Evolutionary conservation across 2,113 vertebrate genomes (phyloP).

Genomic region (Dolichallabes microphthalmus): DNA sequence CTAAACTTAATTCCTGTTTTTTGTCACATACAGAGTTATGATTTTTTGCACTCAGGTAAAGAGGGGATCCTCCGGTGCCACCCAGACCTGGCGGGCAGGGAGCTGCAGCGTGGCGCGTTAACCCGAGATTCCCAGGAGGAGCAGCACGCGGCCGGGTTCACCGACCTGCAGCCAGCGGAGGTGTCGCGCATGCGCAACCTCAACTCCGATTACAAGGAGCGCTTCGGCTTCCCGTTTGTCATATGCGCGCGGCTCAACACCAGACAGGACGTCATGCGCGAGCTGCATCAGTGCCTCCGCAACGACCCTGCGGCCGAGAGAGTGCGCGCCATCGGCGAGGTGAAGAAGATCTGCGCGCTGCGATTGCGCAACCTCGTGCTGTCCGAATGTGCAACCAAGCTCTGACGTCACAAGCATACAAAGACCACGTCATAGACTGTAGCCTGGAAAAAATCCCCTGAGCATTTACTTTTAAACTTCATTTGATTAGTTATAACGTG

Average conservation of each 20-base stretch:
- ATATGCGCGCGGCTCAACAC: constrained; percentile 76
- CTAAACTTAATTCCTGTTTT: too few species aligned
- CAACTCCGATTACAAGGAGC: constrained; percentile 74
- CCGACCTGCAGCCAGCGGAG: constrained; percentile 61
- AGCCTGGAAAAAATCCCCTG: not conserved
- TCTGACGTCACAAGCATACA: constrained; percentile 23
- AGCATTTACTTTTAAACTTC: not conserved
- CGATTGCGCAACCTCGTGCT: constrained; percentile 68
- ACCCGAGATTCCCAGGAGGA: constrained; percentile 74
- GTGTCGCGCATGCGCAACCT: constrained; percentile 61
- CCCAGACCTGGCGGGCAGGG: constrained; percentile 78
- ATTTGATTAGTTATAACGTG: not conserved
- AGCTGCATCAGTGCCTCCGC: constrained; percentile 66
- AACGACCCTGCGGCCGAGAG: constrained; percentile 65
- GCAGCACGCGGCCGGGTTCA: constrained; percentile 73
- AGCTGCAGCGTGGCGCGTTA: constrained; percentile 69
- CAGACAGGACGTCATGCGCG: constrained; percentile 60
- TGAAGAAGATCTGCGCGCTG: constrained; percentile 78
- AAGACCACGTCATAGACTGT: not conserved
- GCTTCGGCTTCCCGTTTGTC: constrained; percentile 82
- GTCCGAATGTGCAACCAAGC: constrained; percentile 42
- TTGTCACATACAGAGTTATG: not conserved
- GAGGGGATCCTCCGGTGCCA: constrained; percentile 81
- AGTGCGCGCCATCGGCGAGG: constrained; percentile 70
- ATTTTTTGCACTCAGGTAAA: constrained; percentile 68